Conservation (phyloP, 2,113 vertebrate species). For the Silurus glanis region DNA sequence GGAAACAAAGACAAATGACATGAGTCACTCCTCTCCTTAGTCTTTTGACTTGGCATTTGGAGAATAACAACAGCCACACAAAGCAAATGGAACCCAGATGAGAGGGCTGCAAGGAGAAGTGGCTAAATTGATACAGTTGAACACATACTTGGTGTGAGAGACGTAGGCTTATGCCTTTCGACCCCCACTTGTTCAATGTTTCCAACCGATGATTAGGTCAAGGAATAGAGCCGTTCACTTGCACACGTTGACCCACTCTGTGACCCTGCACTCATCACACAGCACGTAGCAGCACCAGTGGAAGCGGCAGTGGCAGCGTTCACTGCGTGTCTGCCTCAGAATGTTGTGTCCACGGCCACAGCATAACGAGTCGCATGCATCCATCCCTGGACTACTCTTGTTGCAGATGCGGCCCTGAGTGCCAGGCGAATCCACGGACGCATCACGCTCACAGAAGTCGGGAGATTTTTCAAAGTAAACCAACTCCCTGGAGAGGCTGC, state of each 20-base stretch:
- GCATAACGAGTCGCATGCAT: slow-evolving; percentile 84
- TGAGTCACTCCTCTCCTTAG: slow-evolving; percentile 73
- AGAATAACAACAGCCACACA: slow-evolving; percentile 77
- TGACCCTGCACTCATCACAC: slow-evolving; percentile 85
- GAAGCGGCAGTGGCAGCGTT: slow-evolving; percentile 85
- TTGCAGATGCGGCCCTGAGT: slow-evolving; percentile 85
- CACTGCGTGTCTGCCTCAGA: slow-evolving; percentile 80
- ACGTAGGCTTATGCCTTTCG: slow-evolving; percentile 33
- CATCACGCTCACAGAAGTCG: slow-evolving; percentile 84
- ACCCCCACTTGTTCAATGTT: not conserved
- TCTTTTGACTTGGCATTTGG: slow-evolving; percentile 75
- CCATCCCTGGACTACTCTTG: slow-evolving; percentile 83
- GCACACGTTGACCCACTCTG: slow-evolving; percentile 89
- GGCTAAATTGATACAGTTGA: slow-evolving; percentile 65
- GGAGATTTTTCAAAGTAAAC: slow-evolving; percentile 91
- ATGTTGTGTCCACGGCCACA: slow-evolving; percentile 89
- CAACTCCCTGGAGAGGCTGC: slow-evolving; percentile 79
- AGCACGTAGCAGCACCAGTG: slow-evolving; percentile 93
- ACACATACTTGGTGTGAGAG: slow-evolving; percentile 55
- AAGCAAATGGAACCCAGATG: slow-evolving; percentile 78
- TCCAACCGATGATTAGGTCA: not conserved
- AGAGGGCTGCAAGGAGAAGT: slow-evolving; percentile 57
- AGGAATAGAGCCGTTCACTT: slow-evolving; percentile 70
- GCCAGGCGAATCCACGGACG: slow-evolving; percentile 76
- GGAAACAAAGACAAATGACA: slow-evolving; percentile 69